phyloP scores from a whole-genome alignment of 2,888 invertebrate species.

The Drosophila diplacantha region DNA sequence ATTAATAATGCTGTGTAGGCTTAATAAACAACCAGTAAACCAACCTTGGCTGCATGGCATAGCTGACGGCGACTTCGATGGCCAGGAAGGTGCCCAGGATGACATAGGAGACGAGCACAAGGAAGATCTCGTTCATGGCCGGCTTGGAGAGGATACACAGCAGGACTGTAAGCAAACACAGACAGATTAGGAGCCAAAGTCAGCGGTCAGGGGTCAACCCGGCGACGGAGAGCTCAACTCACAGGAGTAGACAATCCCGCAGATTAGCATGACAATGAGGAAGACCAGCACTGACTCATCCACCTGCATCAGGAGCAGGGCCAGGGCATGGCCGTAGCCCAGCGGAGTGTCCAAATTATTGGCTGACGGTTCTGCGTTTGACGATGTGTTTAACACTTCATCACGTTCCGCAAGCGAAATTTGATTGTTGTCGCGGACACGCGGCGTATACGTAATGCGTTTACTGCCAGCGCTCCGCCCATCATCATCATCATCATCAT shows the following conservation, averaged over 20 bases:
- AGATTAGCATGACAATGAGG: constrained; percentile 78
- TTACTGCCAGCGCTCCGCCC: constrained; percentile 42
- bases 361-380: constrained; percentile 1
- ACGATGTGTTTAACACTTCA: constrained; percentile 52
- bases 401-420: constrained; percentile 45
- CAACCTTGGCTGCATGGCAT: constrained; percentile 79
- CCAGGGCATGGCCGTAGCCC: constrained; percentile 50
- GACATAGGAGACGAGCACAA: constrained; percentile 90
- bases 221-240: constrained; percentile 70
- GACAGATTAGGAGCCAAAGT: constrained; percentile 20
- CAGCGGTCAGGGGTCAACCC: constrained; percentile 2
- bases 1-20: neutral
- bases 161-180: constrained; percentile 78
- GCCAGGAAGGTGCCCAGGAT: constrained; percentile 88
- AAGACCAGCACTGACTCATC: constrained; percentile 74
- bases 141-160: constrained; percentile 87
- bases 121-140: constrained; percentile 92
- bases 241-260: constrained; percentile 80
- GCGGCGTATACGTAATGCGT: constrained; percentile 55
- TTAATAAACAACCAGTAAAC: constrained; percentile 26
- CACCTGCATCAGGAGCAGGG: constrained; percentile 63
- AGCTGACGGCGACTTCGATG: constrained; percentile 81
- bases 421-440: constrained; percentile 40
- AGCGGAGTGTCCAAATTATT: constrained; percentile 70
- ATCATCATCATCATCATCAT: constrained; percentile 7